Percentiles rank a stretch among this genome's conserved stretches.
These are phyloP conservation scores for Drosophila prolongata DNA, from an alignment of 2,888 invertebrate genomes.

Conservation along the genomic window DNA sequence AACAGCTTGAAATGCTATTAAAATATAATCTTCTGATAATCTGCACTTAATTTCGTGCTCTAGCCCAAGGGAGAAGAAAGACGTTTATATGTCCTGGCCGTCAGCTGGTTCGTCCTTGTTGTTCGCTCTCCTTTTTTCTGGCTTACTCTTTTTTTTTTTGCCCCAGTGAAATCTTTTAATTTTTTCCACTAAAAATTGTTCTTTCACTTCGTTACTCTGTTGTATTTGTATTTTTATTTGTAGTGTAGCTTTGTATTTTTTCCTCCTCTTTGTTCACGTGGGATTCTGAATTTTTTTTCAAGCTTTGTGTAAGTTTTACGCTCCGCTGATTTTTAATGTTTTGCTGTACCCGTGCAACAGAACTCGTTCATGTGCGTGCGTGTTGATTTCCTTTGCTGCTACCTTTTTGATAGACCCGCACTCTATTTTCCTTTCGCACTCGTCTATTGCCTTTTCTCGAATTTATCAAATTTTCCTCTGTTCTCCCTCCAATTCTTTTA, in stretches of 20 bases:
- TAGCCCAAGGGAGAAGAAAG: slow-evolving; percentile 43
- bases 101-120: slow-evolving; percentile 57
- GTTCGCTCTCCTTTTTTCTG: slow-evolving; percentile 7
- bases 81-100: slow-evolving; percentile 52
- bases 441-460: slow-evolving; percentile 52
- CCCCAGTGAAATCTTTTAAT: slow-evolving; percentile 47
- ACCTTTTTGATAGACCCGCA: slow-evolving; percentile 68
- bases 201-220: slow-evolving; percentile 55
- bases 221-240: slow-evolving; percentile 29
- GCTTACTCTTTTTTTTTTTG: neutral
- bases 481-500: slow-evolving; percentile 30
- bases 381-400: slow-evolving; percentile 67
- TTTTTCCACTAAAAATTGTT: slow-evolving; percentile 43
- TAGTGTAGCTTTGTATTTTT: slow-evolving; percentile 13
- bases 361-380: slow-evolving; percentile 72
- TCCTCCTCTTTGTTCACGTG: slow-evolving; percentile 11
- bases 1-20: slow-evolving; percentile 81
- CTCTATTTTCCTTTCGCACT: slow-evolving; percentile 16
- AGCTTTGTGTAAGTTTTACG: slow-evolving; percentile 57
- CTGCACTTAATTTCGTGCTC: slow-evolving; percentile 77
- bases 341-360: slow-evolving; percentile 43
- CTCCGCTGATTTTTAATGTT: slow-evolving; percentile 76
- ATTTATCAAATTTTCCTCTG: slow-evolving; percentile 72
- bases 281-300: slow-evolving; percentile 10
- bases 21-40: slow-evolving; percentile 82